Base-by-base conservation (phyloP, 2,113 vertebrate species). In the Saguinus imperator region DNA sequence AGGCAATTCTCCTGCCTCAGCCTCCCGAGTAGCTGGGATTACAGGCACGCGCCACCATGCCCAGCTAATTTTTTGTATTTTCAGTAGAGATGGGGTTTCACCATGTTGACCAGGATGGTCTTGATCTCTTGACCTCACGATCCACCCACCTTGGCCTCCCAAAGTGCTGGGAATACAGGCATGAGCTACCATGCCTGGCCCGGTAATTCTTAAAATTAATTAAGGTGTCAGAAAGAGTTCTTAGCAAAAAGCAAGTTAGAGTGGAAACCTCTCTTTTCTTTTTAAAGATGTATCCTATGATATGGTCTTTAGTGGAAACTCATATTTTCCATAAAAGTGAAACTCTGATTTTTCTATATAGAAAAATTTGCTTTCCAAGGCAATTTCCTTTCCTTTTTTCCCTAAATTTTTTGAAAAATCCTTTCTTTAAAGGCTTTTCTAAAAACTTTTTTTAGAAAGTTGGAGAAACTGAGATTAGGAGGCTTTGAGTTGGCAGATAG, bases 221-320 rank as follows among this genome's bases (percentile, higher is more conserved):
- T 87, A 91, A 21, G 27, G 55, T 66, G 16, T 93, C 50, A 79
- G 68, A 66, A 97, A 88, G 66, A 40, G 25, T 79, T 94, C 58
- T 95, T 83, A 32, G 45, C 76, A 86, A 96, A 95, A 96, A 91
- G 23, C 13, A 77, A 94, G 29, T 80, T 73, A 85, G 14, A 90
- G 57, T 70, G 77, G 43, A 76, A 95, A n/a, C 7, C 8, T 77
- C 29, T 94, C 25, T 45, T 95, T 72, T 89, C 40, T 93, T 91
- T 61, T 88, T 80, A 72, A 87, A 90, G 57, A 72, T 66, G 7
- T 6, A 70, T 40, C 16, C 0, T 43, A 29, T 64, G 61, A 64
- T 64, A 64, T 52, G 21, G 35, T 85, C 37, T 93, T 92, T 76
- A 89, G 7, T 85, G 35, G 32, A 11, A 95, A 87, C 5, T 48